Evolutionary conservation across 2,113 vertebrate species (phyloP), one percentile per base, ranked within the genome.

Genomic region (Deroptyus accipitrinus): DNA sequence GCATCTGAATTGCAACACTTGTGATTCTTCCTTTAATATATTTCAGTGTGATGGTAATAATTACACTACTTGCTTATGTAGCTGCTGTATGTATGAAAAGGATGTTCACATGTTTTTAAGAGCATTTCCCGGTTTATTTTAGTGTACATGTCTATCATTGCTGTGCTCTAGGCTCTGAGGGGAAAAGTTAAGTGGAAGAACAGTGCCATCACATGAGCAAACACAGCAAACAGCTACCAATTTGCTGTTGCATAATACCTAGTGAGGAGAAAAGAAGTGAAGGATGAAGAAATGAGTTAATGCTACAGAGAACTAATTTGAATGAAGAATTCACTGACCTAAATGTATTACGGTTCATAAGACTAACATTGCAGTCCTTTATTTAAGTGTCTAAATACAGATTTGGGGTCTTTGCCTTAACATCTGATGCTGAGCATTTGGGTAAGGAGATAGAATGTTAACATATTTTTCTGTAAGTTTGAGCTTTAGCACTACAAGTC

Each of bases 231-330:
- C 41, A 78, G 83, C 63, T 81, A 63, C 11, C 14, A 51, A 18
- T 78, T 86, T 82, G 68, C 69, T 67, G 49, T 93, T 96, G 69
- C 64, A 5, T 78, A 84, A 82, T 68, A 17, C 33, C 51, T 70
- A 37, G 17, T 64, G 57, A 79, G 76, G 49, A 80, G 41, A 44
- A 89, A 57, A 79, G 42, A 89, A 87, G 48, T 42, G 70, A 91
- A 85, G 66, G 73, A 55, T 94, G 76, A 88, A 93, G 41, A 93
- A 93, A 83, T 75, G 15, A 78, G 37, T 88, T 94, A 86, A 86
- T 72, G 64, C 55, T 92, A 31, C 77, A 84, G 69, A 95, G 73
- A 49, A 61, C 44, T 86, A 72, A 84, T 82, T 15, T 94, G 62
- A 44, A 55, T 95, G 87, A 91, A 75, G 39, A 89, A 84, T 91